These are phyloP conservation scores for Mus spicilegus DNA, from an alignment of 2,113 vertebrate genomes.

Conservation along the genomic window DNA sequence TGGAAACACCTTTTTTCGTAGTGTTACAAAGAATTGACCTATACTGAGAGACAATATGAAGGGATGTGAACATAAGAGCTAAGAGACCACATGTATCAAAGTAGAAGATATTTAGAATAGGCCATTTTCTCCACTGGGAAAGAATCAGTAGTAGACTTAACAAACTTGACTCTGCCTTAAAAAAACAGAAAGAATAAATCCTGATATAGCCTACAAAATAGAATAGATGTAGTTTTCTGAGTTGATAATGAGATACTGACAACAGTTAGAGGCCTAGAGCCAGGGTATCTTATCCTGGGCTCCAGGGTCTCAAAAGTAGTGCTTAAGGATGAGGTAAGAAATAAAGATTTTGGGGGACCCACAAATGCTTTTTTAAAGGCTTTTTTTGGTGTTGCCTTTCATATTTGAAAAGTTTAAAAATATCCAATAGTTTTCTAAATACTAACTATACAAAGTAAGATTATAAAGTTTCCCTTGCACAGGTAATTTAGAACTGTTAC, in stretches of 20 bases:
- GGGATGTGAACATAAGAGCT: not conserved
- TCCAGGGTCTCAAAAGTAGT: not conserved
- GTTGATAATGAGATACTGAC: constrained; percentile 9
- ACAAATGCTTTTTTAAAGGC: not conserved
- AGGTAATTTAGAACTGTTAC: constrained; percentile 23
- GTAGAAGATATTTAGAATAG: not conserved
- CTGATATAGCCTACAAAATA: not conserved
- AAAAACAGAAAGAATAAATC: not conserved
- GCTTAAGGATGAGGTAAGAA: constrained; percentile 4
- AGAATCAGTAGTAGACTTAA: not conserved
- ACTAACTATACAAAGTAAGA: constrained; percentile 24
- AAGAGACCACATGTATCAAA: not conserved
- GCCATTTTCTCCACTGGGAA: constrained; percentile 42
- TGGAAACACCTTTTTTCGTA: not conserved
- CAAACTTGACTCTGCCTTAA: not conserved
- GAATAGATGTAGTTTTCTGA: constrained; percentile 14
- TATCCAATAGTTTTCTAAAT: constrained; percentile 10
- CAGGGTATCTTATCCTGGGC: not conserved
- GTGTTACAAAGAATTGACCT: not conserved
- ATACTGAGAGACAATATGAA: not conserved
- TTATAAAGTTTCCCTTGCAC: not conserved
- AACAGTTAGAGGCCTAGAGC: not conserved
- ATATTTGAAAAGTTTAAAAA: constrained; percentile 39
- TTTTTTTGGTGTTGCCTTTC: not conserved
- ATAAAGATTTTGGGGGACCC: constrained; percentile 14